These are phyloP conservation scores for Nasua narica DNA, from an alignment of 2,797 vertebrate genomes.

Conservation along the genomic window DNA sequence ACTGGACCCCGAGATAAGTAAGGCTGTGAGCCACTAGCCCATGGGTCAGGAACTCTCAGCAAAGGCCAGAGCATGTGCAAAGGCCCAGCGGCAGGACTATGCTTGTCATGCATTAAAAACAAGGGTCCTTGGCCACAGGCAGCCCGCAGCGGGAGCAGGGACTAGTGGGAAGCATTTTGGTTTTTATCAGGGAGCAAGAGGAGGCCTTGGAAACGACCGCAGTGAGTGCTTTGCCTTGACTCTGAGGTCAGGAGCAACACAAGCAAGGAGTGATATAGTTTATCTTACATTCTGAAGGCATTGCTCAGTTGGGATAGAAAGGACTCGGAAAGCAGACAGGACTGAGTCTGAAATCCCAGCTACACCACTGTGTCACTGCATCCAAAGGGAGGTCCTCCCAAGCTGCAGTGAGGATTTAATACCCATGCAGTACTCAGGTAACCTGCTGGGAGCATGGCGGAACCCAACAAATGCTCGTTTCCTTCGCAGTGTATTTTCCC, in stretches of 20 bases:
- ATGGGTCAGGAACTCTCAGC: no score
- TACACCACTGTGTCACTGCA: no score
- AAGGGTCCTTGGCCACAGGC: accelerated
- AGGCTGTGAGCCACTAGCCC: background rate
- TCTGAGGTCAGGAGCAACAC: background rate
- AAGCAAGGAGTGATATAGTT: background rate
- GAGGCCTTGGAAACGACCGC: accelerated
- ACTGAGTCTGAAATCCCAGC: background rate
- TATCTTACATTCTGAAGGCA: background rate
- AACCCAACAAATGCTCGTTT: no score
- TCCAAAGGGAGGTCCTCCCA: background rate
- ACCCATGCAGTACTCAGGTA: no score
- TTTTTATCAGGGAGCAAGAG: background rate
- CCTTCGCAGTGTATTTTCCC: background rate
- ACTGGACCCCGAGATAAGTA: background rate
- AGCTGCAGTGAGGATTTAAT: background rate
- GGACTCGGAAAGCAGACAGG: background rate
- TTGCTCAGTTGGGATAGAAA: accelerated
- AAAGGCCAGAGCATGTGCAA: background rate
- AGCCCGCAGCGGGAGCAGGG: accelerated
- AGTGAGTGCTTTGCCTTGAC: accelerated
- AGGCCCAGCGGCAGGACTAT: accelerated
- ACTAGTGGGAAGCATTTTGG: accelerated
- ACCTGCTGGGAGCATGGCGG: background rate
- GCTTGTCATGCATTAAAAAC: accelerated